These are phyloP conservation scores for Arctopsyche grandis DNA, from an alignment of 1,140 invertebrate species.

Conservation along the genomic window DNA sequence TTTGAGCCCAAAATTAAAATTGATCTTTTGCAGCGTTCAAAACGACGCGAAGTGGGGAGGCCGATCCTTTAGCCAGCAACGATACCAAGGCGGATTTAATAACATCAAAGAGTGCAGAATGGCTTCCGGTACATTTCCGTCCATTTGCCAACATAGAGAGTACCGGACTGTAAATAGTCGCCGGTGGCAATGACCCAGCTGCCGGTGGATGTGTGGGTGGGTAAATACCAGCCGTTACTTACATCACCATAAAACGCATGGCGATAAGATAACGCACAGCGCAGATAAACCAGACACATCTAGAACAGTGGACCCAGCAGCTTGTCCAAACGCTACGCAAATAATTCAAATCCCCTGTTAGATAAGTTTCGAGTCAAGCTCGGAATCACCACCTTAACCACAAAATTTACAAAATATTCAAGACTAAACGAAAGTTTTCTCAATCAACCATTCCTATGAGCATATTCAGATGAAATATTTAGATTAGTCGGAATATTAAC, in stretches of 20 bases:
- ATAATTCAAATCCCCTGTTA: neutral
- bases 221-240: conserved; percentile 3
- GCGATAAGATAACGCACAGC: conserved; percentile 6
- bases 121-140: conserved; percentile 5
- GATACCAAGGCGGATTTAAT: neutral
- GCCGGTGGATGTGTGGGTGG: neutral
- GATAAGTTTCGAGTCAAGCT: too few relatives aligned
- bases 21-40: too few relatives aligned
- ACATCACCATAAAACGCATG: neutral
- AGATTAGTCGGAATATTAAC: too few relatives aligned
- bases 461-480: too few relatives aligned
- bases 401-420: too few relatives aligned
- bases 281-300: neutral
- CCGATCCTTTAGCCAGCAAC: neutral
- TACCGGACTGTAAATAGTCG: neutral
- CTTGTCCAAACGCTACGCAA: neutral
- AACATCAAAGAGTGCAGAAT: conserved; percentile 3
- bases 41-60: too few relatives aligned
- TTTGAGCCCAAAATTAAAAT: too few relatives aligned
- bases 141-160: neutral
- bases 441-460: too few relatives aligned
- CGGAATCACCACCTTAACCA: too few relatives aligned
- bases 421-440: too few relatives aligned
- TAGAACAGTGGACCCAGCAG: neutral
- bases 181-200: conserved; percentile 2